A percentile compares a stretch with the other conserved stretches of the same genome.
Evolutionary conservation across 2,888 invertebrate species (phyloP).

Genomic region (Eupeodes latifasciatus): DNA sequence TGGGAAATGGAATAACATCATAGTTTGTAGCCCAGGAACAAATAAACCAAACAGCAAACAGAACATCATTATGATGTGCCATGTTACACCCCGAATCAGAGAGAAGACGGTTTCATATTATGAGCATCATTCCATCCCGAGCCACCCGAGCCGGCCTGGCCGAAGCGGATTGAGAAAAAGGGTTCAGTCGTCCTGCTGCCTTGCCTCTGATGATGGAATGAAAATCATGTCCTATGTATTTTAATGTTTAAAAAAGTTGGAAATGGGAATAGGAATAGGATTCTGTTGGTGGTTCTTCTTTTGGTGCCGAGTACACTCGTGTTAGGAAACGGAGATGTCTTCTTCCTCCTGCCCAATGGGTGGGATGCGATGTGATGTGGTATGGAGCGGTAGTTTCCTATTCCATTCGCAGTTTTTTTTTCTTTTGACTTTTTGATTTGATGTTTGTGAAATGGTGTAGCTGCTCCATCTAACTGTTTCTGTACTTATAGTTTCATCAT

Average conservation of each 20-base stretch:
- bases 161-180: constrained; percentile 4
- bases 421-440: constrained; percentile 75
- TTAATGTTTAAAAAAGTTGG: constrained; percentile 38
- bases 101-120: constrained; percentile 33
- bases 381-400: constrained; percentile 26
- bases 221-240: constrained; percentile 59
- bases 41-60: constrained; percentile 66
- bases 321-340: neutral
- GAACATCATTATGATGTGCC: constrained; percentile 68
- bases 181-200: neutral
- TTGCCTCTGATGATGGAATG: neutral
- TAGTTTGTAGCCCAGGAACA: constrained; percentile 65
- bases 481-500: constrained; percentile 40
- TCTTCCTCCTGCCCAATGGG: neutral
- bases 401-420: constrained; percentile 56
- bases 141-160: neutral
- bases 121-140: neutral
- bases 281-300: neutral
- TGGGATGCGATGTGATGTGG: neutral
- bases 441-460: constrained; percentile 68
- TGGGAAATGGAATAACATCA: constrained; percentile 61
- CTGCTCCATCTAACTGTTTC: constrained; percentile 24
- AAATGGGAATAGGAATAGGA: neutral
- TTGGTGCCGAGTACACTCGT: neutral
- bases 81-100: constrained; percentile 57